phyloP scores from a whole-genome alignment of 2,888 invertebrate genomes.

The Amorpha juglandis region DNA sequence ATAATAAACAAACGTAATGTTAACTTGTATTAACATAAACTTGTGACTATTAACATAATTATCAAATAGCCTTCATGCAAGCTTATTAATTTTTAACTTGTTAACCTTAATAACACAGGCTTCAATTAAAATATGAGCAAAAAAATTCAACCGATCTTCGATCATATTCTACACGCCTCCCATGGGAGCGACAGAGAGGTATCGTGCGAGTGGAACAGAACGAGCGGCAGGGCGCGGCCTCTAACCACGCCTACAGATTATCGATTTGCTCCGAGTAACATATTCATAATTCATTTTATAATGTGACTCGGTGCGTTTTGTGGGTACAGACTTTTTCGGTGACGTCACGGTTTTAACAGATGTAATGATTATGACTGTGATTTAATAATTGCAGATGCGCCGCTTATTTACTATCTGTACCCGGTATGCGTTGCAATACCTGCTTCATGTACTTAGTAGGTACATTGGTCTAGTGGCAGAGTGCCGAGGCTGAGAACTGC shows the following conservation, averaged over 20 bases:
- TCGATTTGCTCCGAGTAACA: constrained; percentile 26
- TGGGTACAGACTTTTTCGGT: constrained; percentile 21
- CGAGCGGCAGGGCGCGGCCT: constrained; percentile 17
- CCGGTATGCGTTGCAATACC: no score
- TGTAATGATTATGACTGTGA: neutral
- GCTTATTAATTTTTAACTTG: constrained; percentile 3
- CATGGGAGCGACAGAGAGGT: constrained; percentile 38
- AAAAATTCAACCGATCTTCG: neutral
- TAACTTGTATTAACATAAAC: neutral
- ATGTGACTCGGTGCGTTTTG: constrained; percentile 31
- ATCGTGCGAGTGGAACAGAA: constrained; percentile 7
- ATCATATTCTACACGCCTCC: constrained; percentile 1
- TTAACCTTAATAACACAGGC: neutral
- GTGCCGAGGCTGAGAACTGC: no score
- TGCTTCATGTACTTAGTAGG: no score
- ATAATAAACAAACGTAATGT: neutral
- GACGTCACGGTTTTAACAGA: constrained; percentile 11
- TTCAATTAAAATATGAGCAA: neutral
- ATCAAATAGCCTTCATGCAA: neutral
- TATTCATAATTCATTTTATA: constrained; percentile 26
- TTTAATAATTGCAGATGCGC: neutral
- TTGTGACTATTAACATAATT: neutral
- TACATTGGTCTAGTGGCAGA: no score
- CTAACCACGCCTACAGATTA: constrained; percentile 28
- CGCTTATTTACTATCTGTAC: no score